Conservation (phyloP, 2,797 vertebrate species). For the Premnoplex brunnescens region DNA sequence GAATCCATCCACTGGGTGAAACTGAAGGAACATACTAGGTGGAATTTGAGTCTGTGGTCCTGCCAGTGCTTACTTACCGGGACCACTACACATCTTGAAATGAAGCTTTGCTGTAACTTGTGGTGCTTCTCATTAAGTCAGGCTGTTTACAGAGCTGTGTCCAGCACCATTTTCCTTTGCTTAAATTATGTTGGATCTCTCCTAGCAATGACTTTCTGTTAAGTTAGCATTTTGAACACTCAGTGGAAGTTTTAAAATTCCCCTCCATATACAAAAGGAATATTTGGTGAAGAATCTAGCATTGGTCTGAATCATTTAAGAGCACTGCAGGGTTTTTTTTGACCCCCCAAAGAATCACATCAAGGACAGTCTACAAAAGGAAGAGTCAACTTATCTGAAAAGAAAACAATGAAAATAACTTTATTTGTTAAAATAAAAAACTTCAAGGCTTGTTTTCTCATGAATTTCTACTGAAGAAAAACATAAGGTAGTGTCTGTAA, state of each 20-base stretch:
- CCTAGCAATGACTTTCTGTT: neutral
- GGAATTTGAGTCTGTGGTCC: neutral
- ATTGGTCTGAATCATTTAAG: neutral
- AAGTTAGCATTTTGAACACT: neutral
- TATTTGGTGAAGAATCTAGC: neutral
- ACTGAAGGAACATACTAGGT: neutral
- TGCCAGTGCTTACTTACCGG: neutral
- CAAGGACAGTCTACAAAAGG: neutral
- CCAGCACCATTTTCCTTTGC: neutral
- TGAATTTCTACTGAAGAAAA: conserved; percentile 5
- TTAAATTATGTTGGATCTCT: neutral
- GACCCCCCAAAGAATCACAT: neutral
- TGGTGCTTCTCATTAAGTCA: neutral
- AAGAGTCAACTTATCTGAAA: neutral
- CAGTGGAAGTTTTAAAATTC: neutral
- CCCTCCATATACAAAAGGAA: neutral
- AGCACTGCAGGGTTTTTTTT: neutral
- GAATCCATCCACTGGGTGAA: neutral
- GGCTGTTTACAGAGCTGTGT: neutral
- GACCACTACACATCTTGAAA: neutral
- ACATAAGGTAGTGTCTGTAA: neutral
- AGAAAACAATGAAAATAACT: conserved; percentile 4
- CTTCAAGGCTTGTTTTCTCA: conserved; percentile 5
- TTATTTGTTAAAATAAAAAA: conserved; percentile 32
- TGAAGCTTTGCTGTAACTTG: neutral